phyloP scores from a whole-genome alignment of 2,797 vertebrate genomes.

The Distichodus sexfasciatus region DNA sequence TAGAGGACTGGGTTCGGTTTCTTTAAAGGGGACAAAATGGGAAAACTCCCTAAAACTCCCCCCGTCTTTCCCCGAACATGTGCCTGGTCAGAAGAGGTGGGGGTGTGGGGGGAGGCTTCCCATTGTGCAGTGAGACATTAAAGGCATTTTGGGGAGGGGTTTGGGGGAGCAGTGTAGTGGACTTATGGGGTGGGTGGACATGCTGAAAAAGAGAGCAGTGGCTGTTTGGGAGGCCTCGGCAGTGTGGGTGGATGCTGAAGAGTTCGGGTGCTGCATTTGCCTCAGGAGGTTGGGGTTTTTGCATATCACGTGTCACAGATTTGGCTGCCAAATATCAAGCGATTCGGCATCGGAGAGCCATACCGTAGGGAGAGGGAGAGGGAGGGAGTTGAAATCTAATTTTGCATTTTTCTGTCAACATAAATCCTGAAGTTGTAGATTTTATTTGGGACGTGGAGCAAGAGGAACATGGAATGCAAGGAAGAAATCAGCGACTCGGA shows the following conservation, averaged over 20 bases:
- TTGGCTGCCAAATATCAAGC: constrained; percentile 48
- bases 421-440: constrained; percentile 31
- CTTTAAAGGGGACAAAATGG: too few species aligned
- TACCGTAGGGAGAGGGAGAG: constrained; percentile 10
- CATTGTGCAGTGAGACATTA: constrained; percentile 64
- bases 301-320: constrained; percentile 36
- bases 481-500: constrained; percentile 88
- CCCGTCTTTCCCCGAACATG: constrained; percentile 75
- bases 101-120: constrained; percentile 60
- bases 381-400: constrained; percentile 2
- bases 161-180: background rate
- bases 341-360: constrained; percentile 16
- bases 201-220: constrained; percentile 47
- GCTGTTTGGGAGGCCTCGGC: constrained; percentile 54
- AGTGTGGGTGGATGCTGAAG: constrained; percentile 34
- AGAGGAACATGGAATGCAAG: constrained; percentile 75
- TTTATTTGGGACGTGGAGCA: background rate
- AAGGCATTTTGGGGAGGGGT: constrained; percentile 48
- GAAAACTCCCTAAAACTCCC: too few species aligned
- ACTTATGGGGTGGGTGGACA: constrained; percentile 23
- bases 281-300: constrained; percentile 31
- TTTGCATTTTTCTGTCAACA: constrained; percentile 51
- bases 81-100: constrained; percentile 71
- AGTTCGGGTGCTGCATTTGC: constrained; percentile 28
- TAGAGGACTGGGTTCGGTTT: too few species aligned